A percentile compares a stretch with the other conserved stretches of the same genome.
These are phyloP conservation scores for Brotula barbata DNA, from an alignment of 2,797 vertebrate genomes.

Conservation along the genomic window DNA sequence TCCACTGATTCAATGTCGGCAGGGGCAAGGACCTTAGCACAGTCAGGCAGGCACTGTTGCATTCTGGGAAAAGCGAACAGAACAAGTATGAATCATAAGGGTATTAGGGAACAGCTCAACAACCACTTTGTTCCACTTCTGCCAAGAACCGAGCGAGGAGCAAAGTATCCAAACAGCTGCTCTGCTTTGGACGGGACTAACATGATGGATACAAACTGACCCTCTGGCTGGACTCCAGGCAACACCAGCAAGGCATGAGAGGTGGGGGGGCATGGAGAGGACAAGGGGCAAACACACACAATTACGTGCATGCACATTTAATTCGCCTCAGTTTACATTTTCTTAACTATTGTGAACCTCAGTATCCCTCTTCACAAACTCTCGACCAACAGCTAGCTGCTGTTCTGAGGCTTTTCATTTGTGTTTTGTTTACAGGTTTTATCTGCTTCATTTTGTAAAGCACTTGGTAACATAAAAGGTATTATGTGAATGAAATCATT, in stretches of 20 bases:
- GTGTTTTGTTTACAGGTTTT: too few relatives aligned
- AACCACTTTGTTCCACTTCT: constrained; percentile 64
- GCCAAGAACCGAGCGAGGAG: constrained; percentile 54
- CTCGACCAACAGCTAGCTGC: too few relatives aligned
- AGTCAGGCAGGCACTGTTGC: constrained; percentile 55
- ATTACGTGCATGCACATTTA: constrained; percentile 25
- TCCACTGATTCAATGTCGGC: constrained; percentile 62
- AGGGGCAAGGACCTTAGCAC: constrained; percentile 57
- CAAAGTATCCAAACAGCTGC: constrained; percentile 72
- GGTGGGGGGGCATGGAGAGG: constrained; percentile 19
- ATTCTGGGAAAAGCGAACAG: constrained; percentile 72
- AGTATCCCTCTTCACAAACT: too few relatives aligned
- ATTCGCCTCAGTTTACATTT: not conserved
- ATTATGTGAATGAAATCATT: too few relatives aligned
- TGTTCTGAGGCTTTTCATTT: too few relatives aligned
- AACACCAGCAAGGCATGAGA: constrained; percentile 14
- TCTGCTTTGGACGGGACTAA: constrained; percentile 63
- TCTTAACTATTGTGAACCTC: constrained; percentile 19
- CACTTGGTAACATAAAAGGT: too few relatives aligned
- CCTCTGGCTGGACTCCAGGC: constrained; percentile 62
- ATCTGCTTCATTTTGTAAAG: too few relatives aligned
- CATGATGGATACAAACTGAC: constrained; percentile 55
- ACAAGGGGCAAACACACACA: constrained; percentile 37
- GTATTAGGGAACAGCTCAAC: constrained; percentile 65
- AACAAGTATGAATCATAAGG: constrained; percentile 69